Base-by-base conservation (phyloP, 2,113 vertebrate species). In the Gobio gobio region DNA sequence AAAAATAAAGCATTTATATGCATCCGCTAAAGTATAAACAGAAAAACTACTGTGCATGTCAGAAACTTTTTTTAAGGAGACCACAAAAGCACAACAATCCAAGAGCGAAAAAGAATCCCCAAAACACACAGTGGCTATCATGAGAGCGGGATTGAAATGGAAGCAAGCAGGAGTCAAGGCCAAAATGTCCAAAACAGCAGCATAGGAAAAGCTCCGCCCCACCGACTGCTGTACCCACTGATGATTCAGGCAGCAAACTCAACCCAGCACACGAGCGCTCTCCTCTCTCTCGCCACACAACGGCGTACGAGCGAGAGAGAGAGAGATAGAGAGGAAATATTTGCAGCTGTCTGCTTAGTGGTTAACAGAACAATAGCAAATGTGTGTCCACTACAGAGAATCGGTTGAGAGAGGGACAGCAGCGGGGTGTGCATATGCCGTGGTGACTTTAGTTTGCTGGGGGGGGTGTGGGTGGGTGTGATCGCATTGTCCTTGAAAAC, bases 401-500 rank as follows among this genome's bases (percentile, higher is more conserved):
- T 9, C 1, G 24, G 64, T 40, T 33, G 22, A 73, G 54, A 85
- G 79, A 18, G 54, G 68, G 73, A 64, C 43, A 64, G 49, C 14
- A 18, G 47, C 9, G 16, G 68, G 26, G 58, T 18, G 47, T 36
- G 45, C 54, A 18, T 13, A 73, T 45, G 83, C 78, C 58, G 85
- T 87, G 87, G 81, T 88, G 80, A 90, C 87, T 88, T 90, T 88
- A 92, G 87, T 88, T 26, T 14, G 0, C 89, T 87, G 87, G 83
- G 76, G 68, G 84, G 85, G 54, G 68, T 64, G 29, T 70, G 63
- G 43, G 81, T 33, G 13, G 66, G 82, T 54, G 61, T 78, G 87
- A 78, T 5, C 75, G 82, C 78, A 64, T 78, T 86, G 91, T 90
- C 90, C 90, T 90, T 90, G 87, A 92, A 89, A 36, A 88, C 84